Evolutionary conservation across 2,113 vertebrate species (phyloP).

Genomic region (Drymodes brunneopygia): DNA sequence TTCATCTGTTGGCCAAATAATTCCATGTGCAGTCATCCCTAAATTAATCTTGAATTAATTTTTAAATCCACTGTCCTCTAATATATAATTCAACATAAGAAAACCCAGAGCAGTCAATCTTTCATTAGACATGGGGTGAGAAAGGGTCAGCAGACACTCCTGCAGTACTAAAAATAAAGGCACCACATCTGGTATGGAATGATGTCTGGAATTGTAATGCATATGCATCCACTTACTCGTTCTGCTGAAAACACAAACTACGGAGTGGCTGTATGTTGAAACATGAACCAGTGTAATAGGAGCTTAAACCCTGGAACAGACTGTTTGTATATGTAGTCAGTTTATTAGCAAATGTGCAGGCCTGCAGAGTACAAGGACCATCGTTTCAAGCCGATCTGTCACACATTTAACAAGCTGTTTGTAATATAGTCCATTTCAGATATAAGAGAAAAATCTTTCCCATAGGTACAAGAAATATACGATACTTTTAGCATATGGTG

Average conservation of each 20-base stretch:
- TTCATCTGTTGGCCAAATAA: conserved; percentile 66
- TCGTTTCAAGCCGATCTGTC: conserved; percentile 43
- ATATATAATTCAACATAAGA: conserved; percentile 77
- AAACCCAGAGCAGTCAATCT: conserved; percentile 78
- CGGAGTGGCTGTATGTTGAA: conserved; percentile 57
- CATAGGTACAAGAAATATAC: conserved; percentile 29
- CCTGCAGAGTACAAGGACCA: conserved; percentile 47
- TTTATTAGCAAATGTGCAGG: conserved; percentile 67
- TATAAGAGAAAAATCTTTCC: conserved; percentile 46
- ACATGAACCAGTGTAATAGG: conserved; percentile 77
- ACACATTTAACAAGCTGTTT: conserved; percentile 72
- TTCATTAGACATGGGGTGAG: conserved; percentile 82
- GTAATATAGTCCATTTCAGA: conserved; percentile 62
- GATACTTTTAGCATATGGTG: conserved; percentile 22
- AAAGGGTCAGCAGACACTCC: conserved; percentile 79
- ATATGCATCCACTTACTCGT: conserved; percentile 66
- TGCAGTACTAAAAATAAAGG: conserved; percentile 74
- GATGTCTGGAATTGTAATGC: conserved; percentile 81
- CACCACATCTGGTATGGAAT: conserved; percentile 79
- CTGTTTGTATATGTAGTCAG: conserved; percentile 68
- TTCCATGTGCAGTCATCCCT: conserved; percentile 58
- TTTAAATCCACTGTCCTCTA: conserved; percentile 68
- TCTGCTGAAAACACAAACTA: conserved; percentile 72
- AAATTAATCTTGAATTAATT: conserved; percentile 81
- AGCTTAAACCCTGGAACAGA: conserved; percentile 76